These are phyloP conservation scores for Thereva nobilitata DNA, from an alignment of 2,888 invertebrate species.

Conservation along the genomic window DNA sequence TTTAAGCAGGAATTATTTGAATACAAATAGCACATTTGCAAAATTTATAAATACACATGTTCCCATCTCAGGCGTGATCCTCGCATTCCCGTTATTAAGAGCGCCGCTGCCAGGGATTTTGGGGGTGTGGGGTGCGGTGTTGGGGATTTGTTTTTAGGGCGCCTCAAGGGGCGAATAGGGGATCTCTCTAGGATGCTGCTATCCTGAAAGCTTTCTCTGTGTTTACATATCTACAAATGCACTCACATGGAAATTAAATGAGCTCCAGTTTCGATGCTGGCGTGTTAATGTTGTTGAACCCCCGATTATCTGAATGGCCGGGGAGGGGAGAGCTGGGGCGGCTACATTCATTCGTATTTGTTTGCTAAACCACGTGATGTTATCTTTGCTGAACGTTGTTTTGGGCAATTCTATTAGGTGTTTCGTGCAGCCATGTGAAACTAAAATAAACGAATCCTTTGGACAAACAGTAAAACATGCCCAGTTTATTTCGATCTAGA, in stretches of 20 bases:
- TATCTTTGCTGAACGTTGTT: constrained; percentile 14
- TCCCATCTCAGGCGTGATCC: constrained; percentile 14
- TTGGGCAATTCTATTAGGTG: constrained; percentile 21
- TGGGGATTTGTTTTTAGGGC: background rate
- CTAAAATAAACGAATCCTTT: constrained; percentile 17
- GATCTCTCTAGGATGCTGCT: background rate
- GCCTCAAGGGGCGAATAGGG: background rate
- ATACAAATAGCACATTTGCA: constrained; percentile 24
- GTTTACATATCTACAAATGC: constrained; percentile 20
- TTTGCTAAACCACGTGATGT: constrained; percentile 13
- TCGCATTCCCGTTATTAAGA: background rate
- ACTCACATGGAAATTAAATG: constrained; percentile 24
- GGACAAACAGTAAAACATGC: constrained; percentile 20
- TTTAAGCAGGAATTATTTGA: constrained; percentile 26
- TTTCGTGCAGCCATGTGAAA: constrained; percentile 14
- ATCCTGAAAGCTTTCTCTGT: constrained; percentile 6
- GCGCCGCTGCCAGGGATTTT: background rate
- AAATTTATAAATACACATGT: constrained; percentile 30
- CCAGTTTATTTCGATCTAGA: constrained; percentile 8
- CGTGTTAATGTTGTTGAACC: constrained; percentile 6
- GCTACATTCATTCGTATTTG: background rate
- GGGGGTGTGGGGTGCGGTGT: background rate
- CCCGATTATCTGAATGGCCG: background rate
- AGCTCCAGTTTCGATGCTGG: background rate
- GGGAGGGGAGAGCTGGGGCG: background rate